Conservation (phyloP, 2,888 invertebrate genomes). For the Campoletis raptor region DNA sequence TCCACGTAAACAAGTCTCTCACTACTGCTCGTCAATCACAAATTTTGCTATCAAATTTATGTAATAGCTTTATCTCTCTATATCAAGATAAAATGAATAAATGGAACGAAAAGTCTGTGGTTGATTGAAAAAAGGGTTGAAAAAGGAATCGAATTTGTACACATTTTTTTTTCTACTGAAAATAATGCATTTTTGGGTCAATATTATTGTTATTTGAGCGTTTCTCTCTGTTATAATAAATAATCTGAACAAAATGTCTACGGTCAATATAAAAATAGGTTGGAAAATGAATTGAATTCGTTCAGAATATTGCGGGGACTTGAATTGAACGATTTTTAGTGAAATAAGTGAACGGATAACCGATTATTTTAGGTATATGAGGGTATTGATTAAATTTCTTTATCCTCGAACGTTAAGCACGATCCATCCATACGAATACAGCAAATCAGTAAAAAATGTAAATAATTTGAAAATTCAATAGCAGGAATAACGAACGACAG, state of each 20-base stretch:
- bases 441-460: no score
- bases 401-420: not conserved
- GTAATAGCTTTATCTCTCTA: not conserved
- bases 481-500: not conserved
- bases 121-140: not conserved
- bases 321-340: not conserved
- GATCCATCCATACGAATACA: not conserved
- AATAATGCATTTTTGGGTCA: no score
- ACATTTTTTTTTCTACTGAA: no score
- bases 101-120: not conserved
- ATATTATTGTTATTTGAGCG: no score
- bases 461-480: not conserved
- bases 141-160: no score
- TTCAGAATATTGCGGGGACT: not conserved
- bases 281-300: not conserved
- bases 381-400: not conserved
- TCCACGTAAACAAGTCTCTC: slow-evolving; percentile 6
- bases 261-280: no score
- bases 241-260: no score
- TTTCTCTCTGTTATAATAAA: no score
- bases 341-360: not conserved
- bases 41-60: not conserved
- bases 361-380: not conserved
- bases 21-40: not conserved
- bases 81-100: not conserved